These are phyloP conservation scores for Drosophila nannoptera DNA, from an alignment of 1,140 invertebrate genomes.

Conservation along the genomic window DNA sequence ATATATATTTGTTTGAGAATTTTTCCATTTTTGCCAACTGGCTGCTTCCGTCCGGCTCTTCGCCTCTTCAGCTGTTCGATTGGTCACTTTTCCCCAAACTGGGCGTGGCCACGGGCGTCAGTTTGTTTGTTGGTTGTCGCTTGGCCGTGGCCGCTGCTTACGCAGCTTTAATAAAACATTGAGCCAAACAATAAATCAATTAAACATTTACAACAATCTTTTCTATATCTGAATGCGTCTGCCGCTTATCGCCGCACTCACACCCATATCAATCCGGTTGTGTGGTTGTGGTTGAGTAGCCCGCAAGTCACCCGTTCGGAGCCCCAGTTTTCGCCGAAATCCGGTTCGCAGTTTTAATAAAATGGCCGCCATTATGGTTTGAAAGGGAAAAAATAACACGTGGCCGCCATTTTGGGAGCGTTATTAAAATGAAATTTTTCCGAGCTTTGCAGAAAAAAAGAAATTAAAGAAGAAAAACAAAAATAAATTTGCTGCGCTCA, in stretches of 20 bases:
- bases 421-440: conserved; percentile 36
- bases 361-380: conserved; percentile 37
- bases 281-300: neutral
- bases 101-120: conserved; percentile 9
- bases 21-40: conserved; percentile 7
- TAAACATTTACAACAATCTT: conserved; percentile 53
- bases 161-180: conserved; percentile 62
- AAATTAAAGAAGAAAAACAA: neutral
- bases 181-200: conserved; percentile 59
- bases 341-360: conserved; percentile 21
- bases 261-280: conserved; percentile 15
- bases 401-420: conserved; percentile 26
- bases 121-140: neutral
- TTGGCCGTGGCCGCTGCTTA: conserved; percentile 38
- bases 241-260: conserved; percentile 13
- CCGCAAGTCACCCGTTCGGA: conserved; percentile 27
- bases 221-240: conserved; percentile 5
- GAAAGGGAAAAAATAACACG: conserved; percentile 17
- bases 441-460: neutral
- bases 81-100: conserved; percentile 47
- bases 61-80: conserved; percentile 12
- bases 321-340: conserved; percentile 26
- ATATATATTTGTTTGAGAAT: conserved; percentile 9
- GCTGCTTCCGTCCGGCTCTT: neutral
- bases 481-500: conserved; percentile 11